Evolutionary conservation across 1,140 invertebrate genomes (phyloP).

Genomic region (Drosophila tropicalis): DNA sequence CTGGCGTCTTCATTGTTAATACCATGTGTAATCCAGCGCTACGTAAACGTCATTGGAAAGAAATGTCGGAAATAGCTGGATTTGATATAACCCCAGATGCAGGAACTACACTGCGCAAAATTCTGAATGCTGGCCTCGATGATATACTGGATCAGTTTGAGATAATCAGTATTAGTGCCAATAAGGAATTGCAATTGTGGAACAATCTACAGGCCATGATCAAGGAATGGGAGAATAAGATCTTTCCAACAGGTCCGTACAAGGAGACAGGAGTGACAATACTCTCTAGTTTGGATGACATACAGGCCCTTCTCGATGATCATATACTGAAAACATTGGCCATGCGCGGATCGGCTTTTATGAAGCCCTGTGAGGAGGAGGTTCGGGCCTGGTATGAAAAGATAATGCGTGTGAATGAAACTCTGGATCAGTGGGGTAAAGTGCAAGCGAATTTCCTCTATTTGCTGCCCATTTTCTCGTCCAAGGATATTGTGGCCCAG

Average conservation of each 20-base stretch:
- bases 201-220: constrained; percentile 92
- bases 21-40: constrained; percentile 95
- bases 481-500: constrained; percentile 95
- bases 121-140: constrained; percentile 90
- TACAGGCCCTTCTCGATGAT: constrained; percentile 93
- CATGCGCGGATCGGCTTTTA: constrained; percentile 95
- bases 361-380: constrained; percentile 93
- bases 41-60: constrained; percentile 94
- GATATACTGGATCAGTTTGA: constrained; percentile 91
- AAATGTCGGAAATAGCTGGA: constrained; percentile 92
- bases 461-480: constrained; percentile 95
- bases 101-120: constrained; percentile 92
- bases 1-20: constrained; percentile 90
- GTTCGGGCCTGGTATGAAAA: constrained; percentile 92
- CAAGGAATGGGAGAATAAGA: constrained; percentile 91
- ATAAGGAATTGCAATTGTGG: constrained; percentile 93
- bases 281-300: constrained; percentile 92
- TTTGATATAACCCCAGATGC: constrained; percentile 94
- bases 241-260: constrained; percentile 89
- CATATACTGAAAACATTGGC: constrained; percentile 94
- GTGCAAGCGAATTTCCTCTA: constrained; percentile 96
- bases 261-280: constrained; percentile 92
- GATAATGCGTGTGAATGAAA: constrained; percentile 89
- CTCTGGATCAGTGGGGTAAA: constrained; percentile 94
- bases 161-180: constrained; percentile 94